These are phyloP conservation scores for Calephelis nemesis DNA, from an alignment of 1,140 invertebrate genomes.

Conservation along the genomic window DNA sequence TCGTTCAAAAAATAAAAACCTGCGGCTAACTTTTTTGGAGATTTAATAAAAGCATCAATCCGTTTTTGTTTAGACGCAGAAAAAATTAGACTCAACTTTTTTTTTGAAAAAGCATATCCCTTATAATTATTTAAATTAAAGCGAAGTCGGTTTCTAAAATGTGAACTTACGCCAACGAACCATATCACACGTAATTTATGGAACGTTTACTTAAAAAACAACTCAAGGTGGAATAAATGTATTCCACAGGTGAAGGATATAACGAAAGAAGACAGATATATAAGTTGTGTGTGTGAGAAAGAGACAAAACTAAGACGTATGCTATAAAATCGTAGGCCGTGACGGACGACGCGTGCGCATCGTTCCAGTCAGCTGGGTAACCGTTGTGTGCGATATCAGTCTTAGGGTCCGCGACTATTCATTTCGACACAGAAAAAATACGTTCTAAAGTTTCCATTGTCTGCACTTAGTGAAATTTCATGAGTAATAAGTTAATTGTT, in stretches of 20 bases:
- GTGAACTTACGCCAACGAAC: neutral
- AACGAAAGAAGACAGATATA: constrained; percentile 10
- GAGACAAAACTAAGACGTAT: constrained; percentile 33
- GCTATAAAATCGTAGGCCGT: constrained; percentile 38
- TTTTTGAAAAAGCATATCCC: too few species aligned
- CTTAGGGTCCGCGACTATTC: constrained; percentile 10
- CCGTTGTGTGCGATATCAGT: constrained; percentile 34
- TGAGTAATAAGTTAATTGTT: too few species aligned
- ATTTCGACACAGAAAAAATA: too few species aligned
- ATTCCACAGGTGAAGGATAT: constrained; percentile 9
- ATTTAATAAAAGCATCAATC: too few species aligned
- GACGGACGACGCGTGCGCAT: constrained; percentile 47
- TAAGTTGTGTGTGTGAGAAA: constrained; percentile 17
- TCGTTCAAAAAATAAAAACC: too few species aligned
- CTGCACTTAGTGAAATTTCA: too few species aligned
- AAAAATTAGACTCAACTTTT: too few species aligned
- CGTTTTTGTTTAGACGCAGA: too few species aligned
- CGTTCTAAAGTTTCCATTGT: too few species aligned
- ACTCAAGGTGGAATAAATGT: neutral
- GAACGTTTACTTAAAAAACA: neutral
- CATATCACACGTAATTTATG: neutral
- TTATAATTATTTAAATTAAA: too few species aligned
- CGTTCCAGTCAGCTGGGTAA: constrained; percentile 45
- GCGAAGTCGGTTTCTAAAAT: too few species aligned
- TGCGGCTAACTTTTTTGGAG: too few species aligned